Evolutionary conservation across 2,888 invertebrate genomes (phyloP).

Genomic region (Apotomis turbidana): DNA sequence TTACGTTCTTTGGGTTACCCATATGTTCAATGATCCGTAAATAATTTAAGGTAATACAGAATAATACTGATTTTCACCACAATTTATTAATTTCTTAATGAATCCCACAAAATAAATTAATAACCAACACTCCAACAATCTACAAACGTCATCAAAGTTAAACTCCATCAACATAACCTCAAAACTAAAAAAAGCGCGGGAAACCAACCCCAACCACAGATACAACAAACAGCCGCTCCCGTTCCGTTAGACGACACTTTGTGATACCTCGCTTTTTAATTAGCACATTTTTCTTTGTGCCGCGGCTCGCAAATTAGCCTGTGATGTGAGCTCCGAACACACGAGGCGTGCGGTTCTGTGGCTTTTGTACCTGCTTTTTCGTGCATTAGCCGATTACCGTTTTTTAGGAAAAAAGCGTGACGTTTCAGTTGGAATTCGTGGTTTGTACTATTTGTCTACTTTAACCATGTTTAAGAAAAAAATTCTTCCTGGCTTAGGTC

Average conservation of each 20-base stretch:
- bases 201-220: slow-evolving; percentile 37
- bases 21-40: too few relatives aligned
- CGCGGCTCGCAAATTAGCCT: slow-evolving; percentile 75
- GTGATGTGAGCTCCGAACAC: slow-evolving; percentile 57
- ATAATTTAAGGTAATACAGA: too few relatives aligned
- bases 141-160: neutral
- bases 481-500: too few relatives aligned
- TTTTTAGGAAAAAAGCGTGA: slow-evolving; percentile 14
- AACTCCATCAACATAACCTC: slow-evolving; percentile 31
- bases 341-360: slow-evolving; percentile 39
- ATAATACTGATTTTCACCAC: too few relatives aligned
- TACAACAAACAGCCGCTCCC: slow-evolving; percentile 39
- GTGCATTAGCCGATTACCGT: slow-evolving; percentile 42
- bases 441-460: too few relatives aligned
- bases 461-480: too few relatives aligned
- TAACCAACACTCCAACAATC: too few relatives aligned
- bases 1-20: too few relatives aligned
- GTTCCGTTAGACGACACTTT: slow-evolving; percentile 73
- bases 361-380: slow-evolving; percentile 41
- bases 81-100: too few relatives aligned
- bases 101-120: too few relatives aligned
- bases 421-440: neutral
- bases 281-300: slow-evolving; percentile 81
- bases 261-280: slow-evolving; percentile 80
- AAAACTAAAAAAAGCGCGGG: slow-evolving; percentile 39